These are phyloP conservation scores for Agrochola litura DNA, from an alignment of 2,888 invertebrate genomes.

Conservation along the genomic window DNA sequence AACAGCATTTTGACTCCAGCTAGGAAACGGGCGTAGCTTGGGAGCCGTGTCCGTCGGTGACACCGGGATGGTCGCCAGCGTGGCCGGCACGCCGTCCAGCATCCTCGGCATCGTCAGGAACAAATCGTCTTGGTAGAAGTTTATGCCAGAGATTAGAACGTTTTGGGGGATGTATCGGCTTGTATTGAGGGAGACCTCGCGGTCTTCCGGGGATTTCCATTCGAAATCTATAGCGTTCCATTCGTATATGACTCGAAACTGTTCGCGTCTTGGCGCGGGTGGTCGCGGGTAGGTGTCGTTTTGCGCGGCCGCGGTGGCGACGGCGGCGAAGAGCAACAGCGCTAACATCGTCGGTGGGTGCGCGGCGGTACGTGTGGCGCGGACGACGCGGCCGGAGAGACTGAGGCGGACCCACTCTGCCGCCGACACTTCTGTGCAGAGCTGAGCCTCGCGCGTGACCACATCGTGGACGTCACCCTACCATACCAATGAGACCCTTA, in stretches of 20 bases:
- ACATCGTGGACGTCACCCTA: slow-evolving; percentile 67
- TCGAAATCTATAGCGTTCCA: slow-evolving; percentile 93
- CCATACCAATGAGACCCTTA: slow-evolving; percentile 73
- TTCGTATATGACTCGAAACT: slow-evolving; percentile 93
- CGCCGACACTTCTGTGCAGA: slow-evolving; percentile 61
- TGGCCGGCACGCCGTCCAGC: slow-evolving; percentile 93
- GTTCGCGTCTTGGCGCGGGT: slow-evolving; percentile 84
- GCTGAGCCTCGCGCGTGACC: slow-evolving; percentile 76
- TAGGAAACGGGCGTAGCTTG: slow-evolving; percentile 92
- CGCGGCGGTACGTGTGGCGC: slow-evolving; percentile 79
- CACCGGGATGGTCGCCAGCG: slow-evolving; percentile 88
- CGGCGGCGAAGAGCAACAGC: slow-evolving; percentile 77
- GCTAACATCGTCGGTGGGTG: slow-evolving; percentile 78
- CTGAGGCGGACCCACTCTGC: slow-evolving; percentile 78
- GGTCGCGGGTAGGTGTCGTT: slow-evolving; percentile 78
- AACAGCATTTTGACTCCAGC: slow-evolving; percentile 92
- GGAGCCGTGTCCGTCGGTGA: slow-evolving; percentile 91
- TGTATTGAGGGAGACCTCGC: slow-evolving; percentile 88
- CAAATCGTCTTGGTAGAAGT: slow-evolving; percentile 92
- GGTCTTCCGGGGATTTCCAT: slow-evolving; percentile 91
- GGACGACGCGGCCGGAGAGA: slow-evolving; percentile 80
- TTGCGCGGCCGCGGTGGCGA: slow-evolving; percentile 85
- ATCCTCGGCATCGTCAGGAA: slow-evolving; percentile 93
- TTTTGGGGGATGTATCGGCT: slow-evolving; percentile 92
- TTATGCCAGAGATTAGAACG: slow-evolving; percentile 92